phyloP scores from a whole-genome alignment of 2,797 vertebrate species.

The Decapterus maruadsi region DNA sequence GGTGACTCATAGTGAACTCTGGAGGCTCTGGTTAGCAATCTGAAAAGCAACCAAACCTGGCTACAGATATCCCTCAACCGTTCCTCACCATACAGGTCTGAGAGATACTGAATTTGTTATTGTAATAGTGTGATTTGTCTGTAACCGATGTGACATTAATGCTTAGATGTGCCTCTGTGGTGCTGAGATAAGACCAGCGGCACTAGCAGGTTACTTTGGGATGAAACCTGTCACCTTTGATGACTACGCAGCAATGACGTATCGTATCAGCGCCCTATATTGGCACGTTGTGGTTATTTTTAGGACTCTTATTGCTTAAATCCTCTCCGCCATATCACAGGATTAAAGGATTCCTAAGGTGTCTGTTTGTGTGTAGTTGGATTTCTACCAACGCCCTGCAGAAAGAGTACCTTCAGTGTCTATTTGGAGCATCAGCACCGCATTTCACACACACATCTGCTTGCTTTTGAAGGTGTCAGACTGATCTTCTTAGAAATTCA shows the following conservation, averaged over 20 bases:
- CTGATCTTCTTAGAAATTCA: conserved; percentile 11
- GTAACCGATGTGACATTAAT: conserved; percentile 46
- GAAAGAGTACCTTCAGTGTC: conserved; percentile 44
- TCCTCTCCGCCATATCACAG: conserved; percentile 69
- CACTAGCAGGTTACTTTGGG: conserved; percentile 29
- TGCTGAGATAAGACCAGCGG: conserved; percentile 51
- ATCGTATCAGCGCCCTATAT: conserved; percentile 57
- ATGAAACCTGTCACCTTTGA: conserved; percentile 66
- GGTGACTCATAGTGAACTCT: conserved; percentile 67
- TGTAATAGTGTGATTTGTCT: conserved; percentile 51
- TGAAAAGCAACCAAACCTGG: conserved; percentile 63
- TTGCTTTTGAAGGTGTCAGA: conserved; percentile 26
- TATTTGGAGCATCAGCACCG: conserved; percentile 9
- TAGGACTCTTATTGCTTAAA: conserved; percentile 67
- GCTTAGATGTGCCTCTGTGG: conserved; percentile 34
- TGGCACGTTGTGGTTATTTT: conserved; percentile 71
- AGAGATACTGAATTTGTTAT: conserved; percentile 50
- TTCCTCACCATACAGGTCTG: conserved; percentile 28
- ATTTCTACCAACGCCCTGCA: conserved; percentile 58
- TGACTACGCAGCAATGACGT: conserved; percentile 44
- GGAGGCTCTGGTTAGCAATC: conserved; percentile 68
- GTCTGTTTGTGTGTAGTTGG: conserved; percentile 44
- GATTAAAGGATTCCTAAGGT: conserved; percentile 73
- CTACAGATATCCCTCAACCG: conserved; percentile 48
- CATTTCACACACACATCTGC: conserved; percentile 41